These are phyloP conservation scores for Sciurus carolinensis DNA, from an alignment of 2,797 vertebrate species.

Conservation along the genomic window DNA sequence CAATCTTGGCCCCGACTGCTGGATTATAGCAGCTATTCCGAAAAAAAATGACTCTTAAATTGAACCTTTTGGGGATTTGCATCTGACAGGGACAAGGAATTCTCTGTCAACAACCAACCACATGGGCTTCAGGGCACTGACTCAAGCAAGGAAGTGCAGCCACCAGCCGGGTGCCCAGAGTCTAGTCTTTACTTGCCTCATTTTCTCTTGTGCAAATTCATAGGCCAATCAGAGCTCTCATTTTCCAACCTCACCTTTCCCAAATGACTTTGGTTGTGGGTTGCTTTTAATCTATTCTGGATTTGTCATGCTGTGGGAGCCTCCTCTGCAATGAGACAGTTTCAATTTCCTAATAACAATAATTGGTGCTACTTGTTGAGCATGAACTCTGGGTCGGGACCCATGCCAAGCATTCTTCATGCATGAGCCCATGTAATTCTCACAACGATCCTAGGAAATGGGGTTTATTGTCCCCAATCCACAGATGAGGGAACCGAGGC, in stretches of 20 bases:
- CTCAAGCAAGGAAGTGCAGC: conserved; percentile 2
- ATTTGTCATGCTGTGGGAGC: not conserved
- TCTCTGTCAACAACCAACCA: conserved; percentile 54
- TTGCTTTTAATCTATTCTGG: not conserved
- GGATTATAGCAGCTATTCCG: conserved; percentile 2
- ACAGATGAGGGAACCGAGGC: conserved; percentile 25
- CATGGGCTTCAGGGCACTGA: conserved; percentile 21
- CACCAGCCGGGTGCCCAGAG: not conserved
- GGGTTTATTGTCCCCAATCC: not conserved
- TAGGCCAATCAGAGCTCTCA: not conserved
- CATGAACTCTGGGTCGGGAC: not conserved
- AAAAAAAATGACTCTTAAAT: not conserved
- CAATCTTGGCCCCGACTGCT: conserved; percentile 57
- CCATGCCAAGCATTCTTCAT: conserved; percentile 53
- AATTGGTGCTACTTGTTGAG: not conserved
- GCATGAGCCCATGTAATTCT: conserved; percentile 14
- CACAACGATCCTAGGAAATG: not conserved
- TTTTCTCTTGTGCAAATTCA: conserved; percentile 57
- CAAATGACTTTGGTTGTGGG: conserved; percentile 43
- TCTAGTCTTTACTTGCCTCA: not conserved
- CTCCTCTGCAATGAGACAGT: conserved; percentile 16
- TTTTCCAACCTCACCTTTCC: conserved; percentile 63
- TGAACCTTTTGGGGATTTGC: conserved; percentile 29
- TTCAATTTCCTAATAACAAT: conserved; percentile 64
- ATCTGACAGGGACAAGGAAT: conserved; percentile 71